These are phyloP conservation scores for Pituophis catenifer DNA, from an alignment of 2,113 vertebrate species.

Conservation along the genomic window DNA sequence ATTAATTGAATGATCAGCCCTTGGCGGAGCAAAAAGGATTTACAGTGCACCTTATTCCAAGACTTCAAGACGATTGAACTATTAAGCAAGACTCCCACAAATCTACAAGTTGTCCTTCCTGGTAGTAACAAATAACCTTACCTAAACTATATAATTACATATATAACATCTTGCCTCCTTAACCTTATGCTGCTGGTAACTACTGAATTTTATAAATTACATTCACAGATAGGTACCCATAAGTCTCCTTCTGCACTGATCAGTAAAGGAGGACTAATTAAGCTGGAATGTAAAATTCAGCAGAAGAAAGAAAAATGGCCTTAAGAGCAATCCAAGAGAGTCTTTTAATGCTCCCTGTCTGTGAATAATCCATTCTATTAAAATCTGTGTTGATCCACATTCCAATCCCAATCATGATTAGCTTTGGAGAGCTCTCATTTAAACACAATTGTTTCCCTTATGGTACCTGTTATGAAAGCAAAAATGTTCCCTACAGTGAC, in stretches of 20 bases:
- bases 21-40: background rate
- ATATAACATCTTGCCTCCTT: constrained; percentile 12
- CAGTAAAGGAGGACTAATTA: background rate
- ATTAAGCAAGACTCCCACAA: background rate
- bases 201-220: background rate
- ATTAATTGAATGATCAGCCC: background rate
- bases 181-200: constrained; percentile 11
- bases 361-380: background rate
- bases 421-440: constrained; percentile 21
- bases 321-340: background rate
- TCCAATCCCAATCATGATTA: background rate
- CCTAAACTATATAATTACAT: constrained; percentile 28
- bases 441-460: background rate
- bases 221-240: background rate
- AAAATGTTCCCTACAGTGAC: background rate
- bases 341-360: background rate
- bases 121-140: constrained; percentile 18
- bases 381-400: background rate
- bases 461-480: background rate
- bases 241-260: background rate
- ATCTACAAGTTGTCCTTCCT: background rate
- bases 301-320: background rate
- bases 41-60: background rate
- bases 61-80: constrained; percentile 1
- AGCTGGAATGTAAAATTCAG: background rate